These are phyloP conservation scores for Protonemura montana DNA, from an alignment of 2,888 invertebrate species.

Conservation along the genomic window DNA sequence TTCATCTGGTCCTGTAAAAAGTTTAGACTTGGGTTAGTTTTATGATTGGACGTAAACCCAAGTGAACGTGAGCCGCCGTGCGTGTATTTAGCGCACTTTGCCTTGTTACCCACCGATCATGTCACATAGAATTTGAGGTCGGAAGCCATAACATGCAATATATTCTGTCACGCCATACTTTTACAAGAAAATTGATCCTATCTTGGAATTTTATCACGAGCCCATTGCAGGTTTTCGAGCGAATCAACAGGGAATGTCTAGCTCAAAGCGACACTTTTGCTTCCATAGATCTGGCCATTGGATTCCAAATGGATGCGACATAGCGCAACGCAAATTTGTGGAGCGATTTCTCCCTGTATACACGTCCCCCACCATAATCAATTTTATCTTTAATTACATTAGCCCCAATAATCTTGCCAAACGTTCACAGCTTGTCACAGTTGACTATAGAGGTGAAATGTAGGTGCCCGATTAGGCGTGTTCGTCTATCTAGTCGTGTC, in stretches of 20 bases:
- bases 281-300: not conserved
- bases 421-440: not conserved
- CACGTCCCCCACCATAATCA: not conserved
- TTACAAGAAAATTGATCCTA: not conserved
- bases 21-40: not conserved
- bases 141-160: not conserved
- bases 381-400: not conserved
- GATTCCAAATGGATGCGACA: not conserved
- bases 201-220: not conserved
- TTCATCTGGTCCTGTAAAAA: not conserved
- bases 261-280: too few species aligned
- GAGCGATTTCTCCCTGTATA: not conserved
- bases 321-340: not conserved
- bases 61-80: not conserved
- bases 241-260: not conserved
- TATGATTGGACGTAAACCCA: not conserved
- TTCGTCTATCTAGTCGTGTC: not conserved
- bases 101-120: not conserved
- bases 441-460: not conserved
- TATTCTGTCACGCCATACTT: constrained; percentile 7
- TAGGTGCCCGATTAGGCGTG: not conserved
- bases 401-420: constrained; percentile 7
- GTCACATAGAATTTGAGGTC: not conserved
- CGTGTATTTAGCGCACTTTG: not conserved
- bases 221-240: not conserved